Percentiles rank a stretch among this genome's conserved stretches.
Evolutionary conservation across 1,140 invertebrate species (phyloP).

Genomic region (Caenorhabditis brenneri): DNA sequence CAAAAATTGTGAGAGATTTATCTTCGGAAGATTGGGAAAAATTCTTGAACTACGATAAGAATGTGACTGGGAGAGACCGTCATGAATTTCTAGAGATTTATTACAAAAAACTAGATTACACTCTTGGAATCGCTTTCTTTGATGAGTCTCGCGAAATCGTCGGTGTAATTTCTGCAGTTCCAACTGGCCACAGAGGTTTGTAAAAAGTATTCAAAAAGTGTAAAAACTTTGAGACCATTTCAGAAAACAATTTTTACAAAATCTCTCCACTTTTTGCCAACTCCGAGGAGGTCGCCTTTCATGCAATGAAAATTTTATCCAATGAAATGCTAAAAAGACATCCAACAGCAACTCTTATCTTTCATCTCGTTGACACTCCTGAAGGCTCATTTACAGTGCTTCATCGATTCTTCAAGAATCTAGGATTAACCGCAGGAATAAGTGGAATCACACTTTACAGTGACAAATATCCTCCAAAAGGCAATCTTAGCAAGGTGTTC

Average conservation of each 20-base stretch:
- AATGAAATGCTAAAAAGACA: background rate
- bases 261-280: slow-evolving; percentile 12
- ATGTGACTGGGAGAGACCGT: slow-evolving; percentile 34
- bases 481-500: background rate
- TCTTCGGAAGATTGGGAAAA: background rate
- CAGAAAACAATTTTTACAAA: background rate
- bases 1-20: background rate
- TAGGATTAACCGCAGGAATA: background rate
- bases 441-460: background rate
- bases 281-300: background rate
- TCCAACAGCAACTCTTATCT: background rate
- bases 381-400: background rate
- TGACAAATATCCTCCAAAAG: background rate
- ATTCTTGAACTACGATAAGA: slow-evolving; percentile 24
- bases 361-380: background rate
- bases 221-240: background rate
- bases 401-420: background rate
- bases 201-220: background rate
- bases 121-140: background rate
- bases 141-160: slow-evolving; percentile 13
- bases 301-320: background rate
- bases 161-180: background rate
- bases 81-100: slow-evolving; percentile 34
- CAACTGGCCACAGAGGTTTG: slow-evolving; percentile 17
- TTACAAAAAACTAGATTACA: background rate